A percentile compares a stretch with the other conserved stretches of the same genome.
Evolutionary conservation across 1,140 invertebrate species (phyloP).

Genomic region (Orchestia grillus): DNA sequence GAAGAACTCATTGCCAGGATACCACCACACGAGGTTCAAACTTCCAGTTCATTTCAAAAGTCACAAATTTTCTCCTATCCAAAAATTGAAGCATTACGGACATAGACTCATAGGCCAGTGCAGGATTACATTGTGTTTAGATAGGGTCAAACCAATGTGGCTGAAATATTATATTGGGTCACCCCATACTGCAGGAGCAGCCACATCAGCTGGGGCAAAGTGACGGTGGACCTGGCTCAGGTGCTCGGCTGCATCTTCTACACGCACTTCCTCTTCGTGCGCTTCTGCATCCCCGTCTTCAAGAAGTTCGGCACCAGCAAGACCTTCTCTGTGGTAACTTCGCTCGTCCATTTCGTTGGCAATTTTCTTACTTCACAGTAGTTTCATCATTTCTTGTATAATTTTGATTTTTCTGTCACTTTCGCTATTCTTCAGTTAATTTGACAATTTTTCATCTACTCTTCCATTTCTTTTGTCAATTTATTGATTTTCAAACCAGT

Average conservation of each 20-base stretch:
- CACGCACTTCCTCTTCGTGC: slow-evolving; percentile 83
- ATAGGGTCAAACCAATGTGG: not conserved
- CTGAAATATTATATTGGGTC: no score
- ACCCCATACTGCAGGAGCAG: slow-evolving; percentile 60
- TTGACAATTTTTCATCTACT: no score
- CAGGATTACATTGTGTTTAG: not conserved
- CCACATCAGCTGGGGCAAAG: slow-evolving; percentile 77
- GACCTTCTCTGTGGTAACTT: slow-evolving; percentile 8
- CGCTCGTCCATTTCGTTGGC: not conserved
- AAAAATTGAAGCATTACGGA: no score
- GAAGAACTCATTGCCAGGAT: no score
- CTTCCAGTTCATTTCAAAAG: no score
- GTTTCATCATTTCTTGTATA: not conserved
- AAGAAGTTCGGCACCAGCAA: slow-evolving; percentile 77
- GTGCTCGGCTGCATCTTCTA: slow-evolving; percentile 83
- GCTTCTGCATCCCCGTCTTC: slow-evolving; percentile 81
- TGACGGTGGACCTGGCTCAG: slow-evolving; percentile 80
- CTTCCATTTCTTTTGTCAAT: no score
- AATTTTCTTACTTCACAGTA: not conserved
- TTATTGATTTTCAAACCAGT: not conserved
- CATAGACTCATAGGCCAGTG: not conserved
- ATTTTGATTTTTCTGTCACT: no score
- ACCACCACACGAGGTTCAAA: no score
- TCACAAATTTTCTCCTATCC: no score
- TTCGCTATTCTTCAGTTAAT: no score